phyloP scores from a whole-genome alignment of 2,888 invertebrate species.

The Halictus ligatus region DNA sequence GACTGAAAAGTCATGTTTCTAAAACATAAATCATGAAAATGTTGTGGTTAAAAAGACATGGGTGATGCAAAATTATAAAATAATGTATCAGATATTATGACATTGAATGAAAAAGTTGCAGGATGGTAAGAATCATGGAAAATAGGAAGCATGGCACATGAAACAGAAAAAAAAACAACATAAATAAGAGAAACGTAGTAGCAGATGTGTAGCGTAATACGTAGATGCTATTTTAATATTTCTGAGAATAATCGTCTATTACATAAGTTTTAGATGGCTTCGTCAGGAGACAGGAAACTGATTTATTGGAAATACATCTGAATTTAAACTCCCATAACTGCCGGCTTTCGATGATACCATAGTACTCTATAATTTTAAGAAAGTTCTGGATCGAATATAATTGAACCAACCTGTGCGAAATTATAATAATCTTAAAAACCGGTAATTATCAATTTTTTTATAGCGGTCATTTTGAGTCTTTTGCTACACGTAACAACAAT shows the following conservation, averaged over 20 bases:
- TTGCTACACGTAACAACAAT: background rate
- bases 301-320: background rate
- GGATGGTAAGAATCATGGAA: background rate
- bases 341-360: background rate
- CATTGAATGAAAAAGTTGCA: background rate
- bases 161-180: background rate
- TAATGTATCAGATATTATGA: background rate
- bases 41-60: background rate
- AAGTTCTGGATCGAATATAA: background rate
- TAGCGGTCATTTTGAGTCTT: background rate
- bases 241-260: background rate
- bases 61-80: background rate
- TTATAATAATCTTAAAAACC: background rate
- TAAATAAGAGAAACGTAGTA: background rate
- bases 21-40: too few species aligned
- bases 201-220: background rate
- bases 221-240: background rate
- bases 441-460: background rate
- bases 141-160: background rate
- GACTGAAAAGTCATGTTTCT: background rate
- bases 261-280: conserved; percentile 5
- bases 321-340: background rate
- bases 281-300: background rate
- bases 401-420: background rate
- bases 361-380: background rate